These are phyloP conservation scores for Mylabris phalerata DNA, from an alignment of 1,140 invertebrate species.

Conservation along the genomic window DNA sequence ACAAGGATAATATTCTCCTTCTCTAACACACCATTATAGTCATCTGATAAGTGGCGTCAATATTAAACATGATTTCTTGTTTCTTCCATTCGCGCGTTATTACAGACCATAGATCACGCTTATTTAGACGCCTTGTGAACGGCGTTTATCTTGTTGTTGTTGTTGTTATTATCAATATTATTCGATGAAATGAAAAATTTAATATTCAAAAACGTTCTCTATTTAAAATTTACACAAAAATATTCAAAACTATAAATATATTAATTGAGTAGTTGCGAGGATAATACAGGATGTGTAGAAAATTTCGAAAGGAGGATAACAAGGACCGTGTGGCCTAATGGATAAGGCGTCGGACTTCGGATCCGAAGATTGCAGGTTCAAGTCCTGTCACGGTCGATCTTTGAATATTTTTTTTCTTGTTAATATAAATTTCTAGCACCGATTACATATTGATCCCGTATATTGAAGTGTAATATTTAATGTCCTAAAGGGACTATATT, in stretches of 20 bases:
- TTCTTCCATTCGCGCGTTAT: constrained; percentile 37
- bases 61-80: constrained; percentile 40
- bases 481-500: constrained; percentile 8
- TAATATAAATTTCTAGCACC: background rate
- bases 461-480: constrained; percentile 4
- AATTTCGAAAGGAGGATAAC: background rate
- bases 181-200: background rate
- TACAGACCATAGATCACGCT: constrained; percentile 32
- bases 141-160: constrained; percentile 26
- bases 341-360: constrained; percentile 78
- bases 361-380: constrained; percentile 77
- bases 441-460: background rate
- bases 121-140: constrained; percentile 31
- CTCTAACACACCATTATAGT: background rate
- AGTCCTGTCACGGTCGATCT: constrained; percentile 43
- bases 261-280: no score
- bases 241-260: no score
- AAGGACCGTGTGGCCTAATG: constrained; percentile 55
- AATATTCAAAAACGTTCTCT: no score
- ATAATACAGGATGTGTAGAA: no score
- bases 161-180: constrained; percentile 11
- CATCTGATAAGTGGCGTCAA: constrained; percentile 38
- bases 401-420: background rate
- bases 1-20: constrained; percentile 4
- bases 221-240: no score